Evolutionary conservation across 2,888 invertebrate genomes (phyloP), one percentile per base, ranked within the genome.

Genomic region (Drosophila gaucha): DNA sequence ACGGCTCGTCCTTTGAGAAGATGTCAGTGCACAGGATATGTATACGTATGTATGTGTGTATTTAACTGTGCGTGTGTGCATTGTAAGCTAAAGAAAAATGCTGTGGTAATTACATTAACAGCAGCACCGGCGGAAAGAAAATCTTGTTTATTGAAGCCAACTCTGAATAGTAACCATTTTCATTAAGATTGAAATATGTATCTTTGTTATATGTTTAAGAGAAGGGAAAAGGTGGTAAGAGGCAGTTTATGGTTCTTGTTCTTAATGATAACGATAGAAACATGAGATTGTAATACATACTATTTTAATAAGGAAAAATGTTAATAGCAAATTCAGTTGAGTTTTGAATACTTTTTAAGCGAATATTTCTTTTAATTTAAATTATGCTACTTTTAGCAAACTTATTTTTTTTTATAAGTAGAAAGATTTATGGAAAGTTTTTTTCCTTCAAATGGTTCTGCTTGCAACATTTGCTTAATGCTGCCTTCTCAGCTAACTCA

Each of bases 41-140:
- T 26, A n/a, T 41, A 28, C 31, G 43, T 35, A 20, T 36, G 14
- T 24, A 51, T 36, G 52, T 16, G 31, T 12, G 36, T 18, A 9
- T 26, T 31, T 58, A 57, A 49, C 30, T 31, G 47, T 39, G 38
- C 41, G 49, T 51, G 41, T 55, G 50, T 63, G 43, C 28, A 31
- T 49, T 52, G 56, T 52, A 59, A 35, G 66, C 60, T 16, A 20
- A 66, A 65, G 69, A 86, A 80, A 80, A 86, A 88, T 86, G 85
- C 67, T 74, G 87, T 57, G 74, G 87, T 88, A 89, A 87, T 87
- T 89, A 89, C 89, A 78, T 78, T 84, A 86, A 77, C 74, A 77
- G 78, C 86, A 76, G 58, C 55, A 50, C 55, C 73, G 56, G 52
- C 30, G 50, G 50, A 46, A 68, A 55, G 72, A 63, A 78, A 75